Evolutionary conservation across 2,797 vertebrate species (phyloP), one percentile per base, ranked within the genome.

Genomic region (Naso thynnoides): DNA sequence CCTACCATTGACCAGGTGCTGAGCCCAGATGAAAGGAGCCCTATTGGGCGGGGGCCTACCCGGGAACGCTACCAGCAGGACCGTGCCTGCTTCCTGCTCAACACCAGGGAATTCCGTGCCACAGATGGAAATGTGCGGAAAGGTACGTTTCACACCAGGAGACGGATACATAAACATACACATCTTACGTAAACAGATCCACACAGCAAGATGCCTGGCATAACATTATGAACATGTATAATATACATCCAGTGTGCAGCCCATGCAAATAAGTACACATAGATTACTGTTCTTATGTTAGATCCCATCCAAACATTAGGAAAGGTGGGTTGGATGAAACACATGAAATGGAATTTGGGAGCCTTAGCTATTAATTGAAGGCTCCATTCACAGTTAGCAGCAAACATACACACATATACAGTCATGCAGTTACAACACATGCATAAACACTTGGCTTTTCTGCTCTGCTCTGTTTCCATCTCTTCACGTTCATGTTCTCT

Each of bases 1-100:
- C 96, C 96, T 6, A 96, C 96, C 79, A 98, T 98, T 21, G 97
- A 98, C 93, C 97, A 98, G 92, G 96, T 96, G 82, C 90, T 97
- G 78, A 97, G 96, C 73, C 96, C 96, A 0, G 96, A 97, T 62
- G 96, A 97, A 88, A 95, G 96, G 88, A 97, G 96, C 84, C 96
- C 96, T 0, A 84, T 93, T 3, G 93, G 91, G 59, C 89, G 89
- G 48, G 91, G 91, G 27, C 84, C 82, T 3, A 94, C 93, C 49
- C 94, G 96, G 57, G 96, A 97, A 72, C 95, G 96, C 69, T 97
- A 96, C 82, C 96, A 96, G 90, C 96, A 97, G 76, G 97, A 98
- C 91, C 94, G 95, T 10, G 97, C 97, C 85, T 98, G 96, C 94
- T 98, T 98, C 93, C 95, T 98, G 76, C 96, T 98, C 88, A 96